A percentile compares a stretch with the other conserved stretches of the same genome.
These are phyloP conservation scores for Heliocidaris tuberculata DNA, from an alignment of 35 echinoderm and acorn worm species.

Conservation along the genomic window DNA sequence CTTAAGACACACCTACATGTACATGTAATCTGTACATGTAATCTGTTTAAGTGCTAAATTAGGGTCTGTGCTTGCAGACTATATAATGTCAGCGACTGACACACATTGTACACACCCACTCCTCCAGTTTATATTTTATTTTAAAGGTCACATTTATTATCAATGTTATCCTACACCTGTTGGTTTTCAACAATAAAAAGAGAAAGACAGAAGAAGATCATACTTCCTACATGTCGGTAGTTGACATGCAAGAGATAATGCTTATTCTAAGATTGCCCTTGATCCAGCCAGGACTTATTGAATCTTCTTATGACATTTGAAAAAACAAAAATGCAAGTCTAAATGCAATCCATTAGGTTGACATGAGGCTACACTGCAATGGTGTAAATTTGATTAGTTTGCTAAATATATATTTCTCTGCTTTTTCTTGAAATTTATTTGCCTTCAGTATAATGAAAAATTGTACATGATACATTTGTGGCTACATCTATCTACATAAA, in stretches of 20 bases:
- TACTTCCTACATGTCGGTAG: not conserved
- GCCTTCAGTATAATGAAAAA: no score
- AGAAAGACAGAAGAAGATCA: not conserved
- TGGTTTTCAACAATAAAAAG: not conserved
- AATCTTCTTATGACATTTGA: not conserved
- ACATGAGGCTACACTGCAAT: no score
- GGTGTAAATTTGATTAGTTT: no score
- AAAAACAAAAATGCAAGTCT: not conserved
- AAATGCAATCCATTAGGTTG: not conserved
- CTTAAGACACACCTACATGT: no score
- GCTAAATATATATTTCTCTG: no score
- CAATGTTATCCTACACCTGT: not conserved
- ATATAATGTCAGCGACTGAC: not conserved
- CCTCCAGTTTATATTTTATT: not conserved
- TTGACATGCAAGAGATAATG: not conserved
- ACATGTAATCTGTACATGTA: no score
- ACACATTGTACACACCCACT: not conserved
- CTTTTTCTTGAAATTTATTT: no score
- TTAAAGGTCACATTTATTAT: not conserved
- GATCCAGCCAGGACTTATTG: not conserved
- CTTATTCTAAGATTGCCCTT: not conserved
- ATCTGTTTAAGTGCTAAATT: no score
- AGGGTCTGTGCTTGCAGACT: no score
- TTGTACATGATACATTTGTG: no score
- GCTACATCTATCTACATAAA: no score